Evolutionary conservation across 2,888 invertebrate genomes (phyloP), one percentile per base, ranked within the genome.

Genomic region (Orchesella flavescens): DNA sequence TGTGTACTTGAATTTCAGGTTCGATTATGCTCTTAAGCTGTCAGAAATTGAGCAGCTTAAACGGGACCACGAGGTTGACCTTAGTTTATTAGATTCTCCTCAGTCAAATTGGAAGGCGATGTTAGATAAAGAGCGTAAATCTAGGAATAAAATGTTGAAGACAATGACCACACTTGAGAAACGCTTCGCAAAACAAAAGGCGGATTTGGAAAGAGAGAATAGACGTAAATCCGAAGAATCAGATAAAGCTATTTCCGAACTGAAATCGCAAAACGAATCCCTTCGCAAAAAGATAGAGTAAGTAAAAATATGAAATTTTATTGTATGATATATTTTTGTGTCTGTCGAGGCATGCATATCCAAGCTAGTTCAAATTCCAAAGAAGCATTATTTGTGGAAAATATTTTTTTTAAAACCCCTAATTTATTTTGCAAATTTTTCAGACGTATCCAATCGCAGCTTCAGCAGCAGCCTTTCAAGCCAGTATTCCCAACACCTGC

Each of bases 41-140:
- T 86, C 86, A 57, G 86, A 86, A 83, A 86, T 86, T 65, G 86
- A 86, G 78, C 85, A 86, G 84, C 72, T 86, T 77, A 86, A 85
- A 79, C 80, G 84, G 78, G 84, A 86, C 79, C 86, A 86, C 77
- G 86, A 86, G 73, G 75, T 81, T 73, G 86, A 86, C 74, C 83
- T 86, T 61, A 84, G 83, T 68, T 80, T 86, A 43, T 72, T 85
- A 71, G 83, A 81, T 68, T 77, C 83, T 68, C 86, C 86, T 73
- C 86, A 85, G 76, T 84, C 83, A 72, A 86, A 77, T 72, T 86
- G 83, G 83, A 86, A 86, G 78, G 76, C 86, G 71, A 81, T 85
- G 82, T 43, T 86, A 69, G 86, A 86, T 55, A 86, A 86, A 74
- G 85, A 85, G 74, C 68, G 86, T 46, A 86, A 86, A 43, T 73